Conservation (phyloP, 2,113 vertebrate genomes). For the Clinocottus analis region DNA sequence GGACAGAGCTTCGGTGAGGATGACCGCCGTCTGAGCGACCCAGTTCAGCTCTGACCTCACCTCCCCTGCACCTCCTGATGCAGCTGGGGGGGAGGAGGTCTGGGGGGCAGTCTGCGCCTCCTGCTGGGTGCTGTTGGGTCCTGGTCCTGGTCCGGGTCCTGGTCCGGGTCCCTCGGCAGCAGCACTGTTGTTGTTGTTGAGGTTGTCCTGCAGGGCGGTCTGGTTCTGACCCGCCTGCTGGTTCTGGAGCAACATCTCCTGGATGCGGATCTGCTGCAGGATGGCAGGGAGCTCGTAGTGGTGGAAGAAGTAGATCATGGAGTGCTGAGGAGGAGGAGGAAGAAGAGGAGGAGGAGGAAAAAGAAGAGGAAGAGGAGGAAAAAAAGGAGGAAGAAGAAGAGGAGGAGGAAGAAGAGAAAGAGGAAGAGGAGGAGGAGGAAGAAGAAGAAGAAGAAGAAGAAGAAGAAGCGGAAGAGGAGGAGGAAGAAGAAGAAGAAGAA, state of each 20-base stretch:
- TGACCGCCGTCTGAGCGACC: slow-evolving; percentile 90
- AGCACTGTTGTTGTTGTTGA: slow-evolving; percentile 91
- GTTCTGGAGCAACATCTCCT: slow-evolving; percentile 96
- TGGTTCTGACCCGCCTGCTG: slow-evolving; percentile 92
- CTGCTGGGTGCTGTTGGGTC: neutral
- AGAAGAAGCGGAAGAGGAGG: slow-evolving; percentile 82
- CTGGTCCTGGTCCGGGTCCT: neutral
- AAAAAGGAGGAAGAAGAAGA: neutral
- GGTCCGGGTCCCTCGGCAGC: neutral
- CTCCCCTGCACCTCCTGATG: slow-evolving; percentile 34
- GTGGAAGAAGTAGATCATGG: slow-evolving; percentile 99
- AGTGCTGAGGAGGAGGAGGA: slow-evolving; percentile 84
- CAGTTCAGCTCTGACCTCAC: slow-evolving; percentile 85
- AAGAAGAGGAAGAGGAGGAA: neutral
- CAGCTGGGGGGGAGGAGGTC: slow-evolving; percentile 9
- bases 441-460: no score
- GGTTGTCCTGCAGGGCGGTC: slow-evolving; percentile 92
- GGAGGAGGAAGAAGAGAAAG: neutral
- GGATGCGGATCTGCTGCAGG: slow-evolving; percentile 96
- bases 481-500: no score
- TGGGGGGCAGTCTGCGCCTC: slow-evolving; percentile 51
- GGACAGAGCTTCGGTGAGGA: slow-evolving; percentile 88
- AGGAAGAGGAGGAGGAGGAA: slow-evolving; percentile 8
- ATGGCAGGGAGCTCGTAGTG: slow-evolving; percentile 98
- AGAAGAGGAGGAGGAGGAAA: neutral